Evolutionary conservation across 2,888 invertebrate species (phyloP), one percentile per base, ranked within the genome.

Genomic region (Rutpela maculata): DNA sequence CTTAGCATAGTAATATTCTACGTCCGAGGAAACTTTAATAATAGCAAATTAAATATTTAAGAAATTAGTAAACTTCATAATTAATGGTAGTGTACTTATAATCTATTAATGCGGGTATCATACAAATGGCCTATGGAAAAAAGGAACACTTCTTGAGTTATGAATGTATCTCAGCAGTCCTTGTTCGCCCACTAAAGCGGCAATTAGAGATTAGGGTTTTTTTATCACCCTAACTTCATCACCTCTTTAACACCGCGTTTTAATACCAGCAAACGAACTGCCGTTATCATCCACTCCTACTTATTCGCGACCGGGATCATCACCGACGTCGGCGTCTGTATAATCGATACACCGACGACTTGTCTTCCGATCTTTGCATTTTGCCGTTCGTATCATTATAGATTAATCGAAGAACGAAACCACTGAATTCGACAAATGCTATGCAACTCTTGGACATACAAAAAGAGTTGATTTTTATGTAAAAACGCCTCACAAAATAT

Each of bases 141-240:
- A 65, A 22, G 5, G 12, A 50, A 50, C 3, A 50, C n/a, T 12
- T 65, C 43, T 35, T 15, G 55, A 72, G 77, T 81, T 82, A 82
- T 82, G 81, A 81, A 82, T 82, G 80, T 80, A 82, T 82, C 81
- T 75, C 76, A 56, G 76, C 75, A 79, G 81, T 81, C 81, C 79
- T 77, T 81, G 82, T 82, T 79, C 67, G 15, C 56, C 67, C 31
- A 26, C 26, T 31, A 22, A 56, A 67, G 67, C 31, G 55, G 67
- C 84, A 85, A 85, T 85, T 84, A 85, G 79, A 83, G 84, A 80
- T 82, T 80, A 80, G 83, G 83, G 81, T 83, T 85, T 85, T 26
- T 86, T 86, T 85, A 82, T 83, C 82, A 81, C 79, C 66, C 82
- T 79, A 80, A 82, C 82, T 84, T 84, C 83, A 81, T 84, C 84